Evolutionary conservation across 2,797 vertebrate genomes (phyloP), one percentile per base, ranked within the genome.

Genomic region (Acanthopagrus latus): DNA sequence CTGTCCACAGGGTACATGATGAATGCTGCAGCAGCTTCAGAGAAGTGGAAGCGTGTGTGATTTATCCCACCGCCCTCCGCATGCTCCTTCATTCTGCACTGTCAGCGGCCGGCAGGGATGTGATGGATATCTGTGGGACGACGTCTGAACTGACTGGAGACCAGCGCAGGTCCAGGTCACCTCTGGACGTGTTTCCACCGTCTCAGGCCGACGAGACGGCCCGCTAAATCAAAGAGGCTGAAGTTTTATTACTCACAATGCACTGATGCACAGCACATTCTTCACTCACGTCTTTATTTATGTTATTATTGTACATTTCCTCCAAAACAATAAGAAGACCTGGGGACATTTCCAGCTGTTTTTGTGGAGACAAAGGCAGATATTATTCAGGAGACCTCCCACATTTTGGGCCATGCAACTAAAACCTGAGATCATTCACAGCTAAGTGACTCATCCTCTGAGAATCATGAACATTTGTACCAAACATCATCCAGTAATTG

Each of bases 81-180:
- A 6, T 41, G 57, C 55, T 21, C 7, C 33, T 38, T 76, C 59
- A 56, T 52, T 73, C 59, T 25, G 50, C 43, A 0, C 63, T 5
- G 66, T 58, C 80, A 55, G 71, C 27, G 68, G 62, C 38, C n/a
- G 1, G 18, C 21, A 10, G 9, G 55, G 54, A n/a, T 4, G 23
- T 73, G 82, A 82, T 80, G 64, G 76, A 84, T 80, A 65, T 77
- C 71, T 48, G 25, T 0, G 17, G 21, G 80, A 65, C 52, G 5
- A 46, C 67, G 58, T 57, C 43, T 60, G 73, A 71, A 71, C 71
- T 48, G 70, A 55, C 52, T 29, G 58, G 44, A 68, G 71, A 78
- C 78, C 70, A 68, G 63, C 4, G 38, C 9, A 0, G 29, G 43
- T 11, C 4, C 13, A 18, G 25, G 75, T 85, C 84, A 85, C 84